Evolutionary conservation across 2,797 vertebrate genomes (phyloP).

Genomic region (Chromobotia macracanthus): DNA sequence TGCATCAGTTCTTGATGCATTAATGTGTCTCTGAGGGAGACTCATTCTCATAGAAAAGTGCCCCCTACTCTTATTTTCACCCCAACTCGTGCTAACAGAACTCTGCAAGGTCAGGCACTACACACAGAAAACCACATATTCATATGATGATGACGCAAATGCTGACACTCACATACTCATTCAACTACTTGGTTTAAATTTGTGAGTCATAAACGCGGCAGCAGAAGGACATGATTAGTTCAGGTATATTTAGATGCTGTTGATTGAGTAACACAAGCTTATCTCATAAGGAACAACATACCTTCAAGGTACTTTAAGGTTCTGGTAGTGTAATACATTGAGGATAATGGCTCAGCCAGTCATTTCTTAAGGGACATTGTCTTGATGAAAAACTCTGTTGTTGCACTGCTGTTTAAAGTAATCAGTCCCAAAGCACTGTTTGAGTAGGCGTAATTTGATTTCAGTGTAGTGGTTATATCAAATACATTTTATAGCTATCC

Average conservation of each 20-base stretch:
- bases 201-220: slow-evolving; percentile 19
- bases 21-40: slow-evolving; percentile 46
- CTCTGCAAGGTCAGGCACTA: slow-evolving; percentile 42
- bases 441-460: slow-evolving; percentile 24
- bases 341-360: neutral
- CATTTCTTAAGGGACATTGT: slow-evolving; percentile 4
- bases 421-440: slow-evolving; percentile 32
- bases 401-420: slow-evolving; percentile 5
- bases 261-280: slow-evolving; percentile 26
- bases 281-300: neutral
- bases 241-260: slow-evolving; percentile 43
- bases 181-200: slow-evolving; percentile 12
- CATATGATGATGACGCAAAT: slow-evolving; percentile 27
- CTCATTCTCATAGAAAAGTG: slow-evolving; percentile 49
- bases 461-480: slow-evolving; percentile 15
- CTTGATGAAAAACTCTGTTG: slow-evolving; percentile 22
- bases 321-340: neutral
- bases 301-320: slow-evolving; percentile 26
- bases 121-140: slow-evolving; percentile 27
- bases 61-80: slow-evolving; percentile 32
- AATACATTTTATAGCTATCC: neutral
- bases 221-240: slow-evolving; percentile 26
- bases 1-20: slow-evolving; percentile 51
- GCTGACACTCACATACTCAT: neutral
- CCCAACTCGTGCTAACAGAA: slow-evolving; percentile 40